Conservation (phyloP, 2,797 vertebrate genomes). For the Coregonus sp. region DNA sequence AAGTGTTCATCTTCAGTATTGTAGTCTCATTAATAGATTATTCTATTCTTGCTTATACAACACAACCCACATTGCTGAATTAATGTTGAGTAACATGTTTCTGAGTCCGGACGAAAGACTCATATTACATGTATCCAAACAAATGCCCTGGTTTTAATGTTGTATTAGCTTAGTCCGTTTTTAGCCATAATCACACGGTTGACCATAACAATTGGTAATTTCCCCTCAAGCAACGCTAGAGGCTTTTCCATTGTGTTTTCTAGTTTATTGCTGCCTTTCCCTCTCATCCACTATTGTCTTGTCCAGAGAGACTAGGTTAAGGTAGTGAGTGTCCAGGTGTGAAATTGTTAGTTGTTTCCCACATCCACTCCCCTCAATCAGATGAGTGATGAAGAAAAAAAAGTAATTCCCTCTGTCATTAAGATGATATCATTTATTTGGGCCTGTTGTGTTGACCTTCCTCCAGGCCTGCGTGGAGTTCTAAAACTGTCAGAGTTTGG, state of each 20-base stretch:
- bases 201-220: background rate
- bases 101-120: background rate
- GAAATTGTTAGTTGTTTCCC: slow-evolving; percentile 56
- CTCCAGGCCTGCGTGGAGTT: slow-evolving; percentile 71
- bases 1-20: background rate
- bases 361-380: slow-evolving; percentile 56
- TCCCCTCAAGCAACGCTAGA: background rate
- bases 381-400: slow-evolving; percentile 72
- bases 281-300: slow-evolving; percentile 27
- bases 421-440: slow-evolving; percentile 83
- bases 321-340: slow-evolving; percentile 58
- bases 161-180: background rate
- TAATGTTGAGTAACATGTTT: background rate
- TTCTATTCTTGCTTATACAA: background rate
- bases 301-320: slow-evolving; percentile 51
- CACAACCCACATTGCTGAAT: background rate
- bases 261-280: slow-evolving; percentile 8
- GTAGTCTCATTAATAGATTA: background rate
- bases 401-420: slow-evolving; percentile 79
- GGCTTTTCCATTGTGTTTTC: background rate
- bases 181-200: background rate
- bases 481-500: slow-evolving; percentile 85
- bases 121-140: background rate
- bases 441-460: slow-evolving; percentile 84
- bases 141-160: background rate